Evolutionary conservation across 2,888 invertebrate genomes (phyloP).

Genomic region (Exocentrus adspersus): DNA sequence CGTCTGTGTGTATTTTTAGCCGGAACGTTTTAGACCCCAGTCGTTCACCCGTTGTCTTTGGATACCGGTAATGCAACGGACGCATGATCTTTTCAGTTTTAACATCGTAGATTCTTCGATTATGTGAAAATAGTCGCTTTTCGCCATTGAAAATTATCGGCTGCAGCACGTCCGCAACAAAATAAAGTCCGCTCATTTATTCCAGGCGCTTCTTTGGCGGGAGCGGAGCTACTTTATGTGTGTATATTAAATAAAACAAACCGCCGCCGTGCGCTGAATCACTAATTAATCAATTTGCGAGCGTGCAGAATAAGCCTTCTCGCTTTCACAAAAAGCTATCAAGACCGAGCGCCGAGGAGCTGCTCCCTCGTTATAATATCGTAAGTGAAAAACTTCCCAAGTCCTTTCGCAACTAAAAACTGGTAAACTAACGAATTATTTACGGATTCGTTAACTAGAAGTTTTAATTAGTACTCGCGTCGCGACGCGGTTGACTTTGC

Average conservation of each 20-base stretch:
- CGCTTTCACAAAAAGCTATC: conserved; percentile 7
- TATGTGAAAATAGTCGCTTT: too few species aligned
- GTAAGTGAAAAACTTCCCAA: conserved; percentile 39
- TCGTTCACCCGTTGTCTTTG: conserved; percentile 45
- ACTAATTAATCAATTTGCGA: conserved; percentile 17
- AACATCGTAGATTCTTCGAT: too few species aligned
- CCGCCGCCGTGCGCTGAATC: conserved; percentile 4
- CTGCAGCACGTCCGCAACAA: not conserved
- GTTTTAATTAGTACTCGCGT: conserved; percentile 29
- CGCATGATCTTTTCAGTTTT: conserved; percentile 18
- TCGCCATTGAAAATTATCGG: not conserved
- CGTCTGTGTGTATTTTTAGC: conserved; percentile 42
- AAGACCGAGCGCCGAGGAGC: conserved; percentile 10
- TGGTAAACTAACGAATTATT: conserved; percentile 35
- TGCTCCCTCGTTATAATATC: conserved; percentile 1
- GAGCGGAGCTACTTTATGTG: not conserved
- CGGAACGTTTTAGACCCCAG: conserved; percentile 38
- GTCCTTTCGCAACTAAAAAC: conserved; percentile 34
- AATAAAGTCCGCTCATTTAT: not conserved
- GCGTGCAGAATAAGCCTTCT: not conserved
- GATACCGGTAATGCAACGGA: conserved; percentile 22
- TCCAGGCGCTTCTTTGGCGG: not conserved
- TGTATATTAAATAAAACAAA: conserved; percentile 11
- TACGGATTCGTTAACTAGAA: conserved; percentile 29
- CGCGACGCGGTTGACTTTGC: not conserved